Evolutionary conservation across 2,888 invertebrate species (phyloP).

Genomic region (Heliconius aoede): DNA sequence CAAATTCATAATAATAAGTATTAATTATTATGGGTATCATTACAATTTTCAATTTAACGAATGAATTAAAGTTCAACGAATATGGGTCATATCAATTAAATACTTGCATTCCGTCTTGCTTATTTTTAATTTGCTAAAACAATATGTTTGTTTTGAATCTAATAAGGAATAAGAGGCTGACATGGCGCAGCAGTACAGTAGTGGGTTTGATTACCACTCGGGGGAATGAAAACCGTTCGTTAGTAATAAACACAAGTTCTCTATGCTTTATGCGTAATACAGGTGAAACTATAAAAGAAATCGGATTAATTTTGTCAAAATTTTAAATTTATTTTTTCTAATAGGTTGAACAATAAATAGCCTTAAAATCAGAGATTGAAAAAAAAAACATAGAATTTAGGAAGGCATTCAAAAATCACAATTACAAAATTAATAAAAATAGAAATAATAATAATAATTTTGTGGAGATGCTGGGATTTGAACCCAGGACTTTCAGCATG

Average conservation of each 20-base stretch:
- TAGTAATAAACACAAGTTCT: too few species aligned
- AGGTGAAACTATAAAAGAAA: too few species aligned
- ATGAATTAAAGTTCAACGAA: conserved; percentile 36
- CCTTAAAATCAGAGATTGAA: not conserved
- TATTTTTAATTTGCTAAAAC: conserved; percentile 29
- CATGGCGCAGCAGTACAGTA: not conserved
- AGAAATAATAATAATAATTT: not conserved
- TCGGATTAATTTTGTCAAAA: too few species aligned
- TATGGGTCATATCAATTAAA: conserved; percentile 45
- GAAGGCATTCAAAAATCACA: not conserved
- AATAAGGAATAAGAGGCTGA: not conserved
- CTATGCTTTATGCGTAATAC: too few species aligned
- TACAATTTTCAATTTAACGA: conserved; percentile 35
- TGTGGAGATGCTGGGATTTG: conserved; percentile 86
- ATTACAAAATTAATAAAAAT: not conserved
- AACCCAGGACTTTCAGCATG: conserved; percentile 87
- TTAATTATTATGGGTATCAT: conserved; percentile 28
- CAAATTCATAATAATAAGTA: conserved; percentile 12
- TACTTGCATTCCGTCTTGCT: conserved; percentile 39
- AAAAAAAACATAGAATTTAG: not conserved
- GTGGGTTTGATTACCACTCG: not conserved
- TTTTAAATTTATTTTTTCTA: too few species aligned
- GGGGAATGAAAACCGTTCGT: not conserved
- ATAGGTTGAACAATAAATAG: not conserved
- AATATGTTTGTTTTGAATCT: not conserved